These are phyloP conservation scores for Momotus momota DNA, from an alignment of 2,797 vertebrate species.

Conservation along the genomic window DNA sequence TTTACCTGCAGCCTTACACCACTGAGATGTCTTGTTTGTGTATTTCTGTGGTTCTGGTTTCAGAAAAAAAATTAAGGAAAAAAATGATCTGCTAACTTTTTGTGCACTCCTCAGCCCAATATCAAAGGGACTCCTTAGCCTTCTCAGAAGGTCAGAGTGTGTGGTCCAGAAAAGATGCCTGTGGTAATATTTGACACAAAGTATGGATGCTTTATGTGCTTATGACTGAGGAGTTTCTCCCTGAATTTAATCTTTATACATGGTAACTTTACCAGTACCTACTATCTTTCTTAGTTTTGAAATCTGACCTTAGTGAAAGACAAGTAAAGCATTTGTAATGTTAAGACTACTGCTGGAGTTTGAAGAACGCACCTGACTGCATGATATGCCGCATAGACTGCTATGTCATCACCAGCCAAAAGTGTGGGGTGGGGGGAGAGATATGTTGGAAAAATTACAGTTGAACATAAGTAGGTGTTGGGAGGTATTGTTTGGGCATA, in stretches of 20 bases:
- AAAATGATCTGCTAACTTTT: fast-evolving
- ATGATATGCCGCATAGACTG: background rate
- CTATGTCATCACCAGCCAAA: fast-evolving
- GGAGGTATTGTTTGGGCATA: constrained; percentile 9
- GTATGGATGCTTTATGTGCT: background rate
- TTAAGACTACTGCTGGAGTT: background rate
- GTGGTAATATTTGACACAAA: background rate
- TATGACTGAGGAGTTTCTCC: background rate
- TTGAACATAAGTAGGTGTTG: background rate
- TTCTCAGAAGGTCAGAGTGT: background rate
- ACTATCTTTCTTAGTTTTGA: background rate
- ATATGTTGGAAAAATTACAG: background rate
- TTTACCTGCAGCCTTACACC: background rate
- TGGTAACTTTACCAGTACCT: background rate
- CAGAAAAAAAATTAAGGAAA: background rate
- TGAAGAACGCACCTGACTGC: background rate
- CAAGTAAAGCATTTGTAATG: background rate
- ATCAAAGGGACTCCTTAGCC: background rate
- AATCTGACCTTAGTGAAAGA: background rate
- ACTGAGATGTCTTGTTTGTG: background rate
- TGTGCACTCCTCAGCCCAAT: fast-evolving
- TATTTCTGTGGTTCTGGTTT: background rate
- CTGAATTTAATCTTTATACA: background rate
- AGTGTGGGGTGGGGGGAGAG: background rate
- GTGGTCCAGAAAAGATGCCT: background rate